Evolutionary conservation across 1,140 invertebrate species (phyloP).

Genomic region (Caenorhabditis inopinata): DNA sequence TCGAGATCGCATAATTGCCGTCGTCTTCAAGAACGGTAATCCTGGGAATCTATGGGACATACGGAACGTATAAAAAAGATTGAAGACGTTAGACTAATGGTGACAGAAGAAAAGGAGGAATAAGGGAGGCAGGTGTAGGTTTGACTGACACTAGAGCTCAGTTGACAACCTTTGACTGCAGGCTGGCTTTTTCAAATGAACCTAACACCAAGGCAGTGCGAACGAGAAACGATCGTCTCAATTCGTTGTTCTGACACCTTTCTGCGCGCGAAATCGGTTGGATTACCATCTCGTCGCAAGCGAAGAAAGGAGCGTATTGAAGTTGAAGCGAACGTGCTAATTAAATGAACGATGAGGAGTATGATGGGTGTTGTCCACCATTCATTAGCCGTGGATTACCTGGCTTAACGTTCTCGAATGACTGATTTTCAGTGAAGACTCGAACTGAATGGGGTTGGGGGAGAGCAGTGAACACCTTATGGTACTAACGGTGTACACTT

Average conservation of each 20-base stretch:
- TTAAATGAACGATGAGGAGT: conserved; percentile 20
- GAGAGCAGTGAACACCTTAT: no score
- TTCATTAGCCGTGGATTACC: conserved; percentile 3
- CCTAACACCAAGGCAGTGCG: neutral
- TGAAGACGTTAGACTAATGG: neutral
- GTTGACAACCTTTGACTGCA: neutral
- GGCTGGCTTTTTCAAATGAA: neutral
- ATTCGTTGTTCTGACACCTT: conserved; percentile 26
- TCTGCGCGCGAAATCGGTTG: conserved; percentile 10
- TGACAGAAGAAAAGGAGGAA: neutral
- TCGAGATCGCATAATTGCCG: conserved; percentile 30
- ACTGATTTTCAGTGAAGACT: neutral
- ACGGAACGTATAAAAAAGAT: conserved; percentile 18
- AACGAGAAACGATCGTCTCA: conserved; percentile 19
- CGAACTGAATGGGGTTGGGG: no score
- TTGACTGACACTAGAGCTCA: conserved; percentile 22
- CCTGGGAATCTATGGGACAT: conserved; percentile 28
- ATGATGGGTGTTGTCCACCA: neutral
- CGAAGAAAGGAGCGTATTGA: neutral
- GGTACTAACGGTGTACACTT: no score
- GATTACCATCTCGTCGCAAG: neutral
- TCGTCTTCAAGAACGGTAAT: conserved; percentile 25
- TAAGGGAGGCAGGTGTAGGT: conserved; percentile 1
- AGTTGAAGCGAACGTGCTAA: conserved; percentile 23
- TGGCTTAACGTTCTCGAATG: conserved; percentile 26